Evolutionary conservation across 2,113 vertebrate species (phyloP), one percentile per base, ranked within the genome.

Genomic region (Petroica traversi): DNA sequence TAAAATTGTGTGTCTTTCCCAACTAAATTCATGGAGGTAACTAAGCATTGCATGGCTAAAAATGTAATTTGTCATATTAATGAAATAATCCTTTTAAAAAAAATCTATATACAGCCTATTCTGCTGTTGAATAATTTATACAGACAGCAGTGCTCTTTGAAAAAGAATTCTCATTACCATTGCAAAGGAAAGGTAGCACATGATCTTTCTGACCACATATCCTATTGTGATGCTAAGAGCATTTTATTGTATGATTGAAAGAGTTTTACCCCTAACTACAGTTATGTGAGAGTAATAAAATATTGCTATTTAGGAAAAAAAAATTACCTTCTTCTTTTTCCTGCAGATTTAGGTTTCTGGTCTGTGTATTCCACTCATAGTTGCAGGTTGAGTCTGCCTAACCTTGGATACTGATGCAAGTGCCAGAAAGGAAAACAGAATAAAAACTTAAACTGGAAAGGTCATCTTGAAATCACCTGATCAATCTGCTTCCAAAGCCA

Each of bases 61-160:
- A 34, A 73, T 55, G 58, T 69, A 83, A 94, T 97, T 96, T 92
- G 46, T 94, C 88, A 89, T 93, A 63, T 76, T 91, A 96, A 93
- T 93, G 58, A 96, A 95, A 87, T 83, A 93, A 36, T 61, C n/a
- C 46, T 94, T 95, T 94, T 79, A 58, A 93, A 84, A 93, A 84
- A 95, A 93, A 88, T 89, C 87, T 79, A 74, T 89, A 76, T n/a
- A 36, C 29, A 77, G 33, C 38, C 54, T 67, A 18, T 79, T 92
- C 49, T 69, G 26, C 26, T 91, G 62, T 18, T 95, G 71, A 88
- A 95, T 94, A 88, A 89, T 94, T 96, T 88, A 95, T 79, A 34
- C 0, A 0, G 34, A 82, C 45, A 79, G 64, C 62, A 58, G 14
- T 6, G 26, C 33, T 97, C 45, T 81, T 62, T 82, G 58, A 75